These are phyloP conservation scores for Drosophila merina DNA, from an alignment of 2,888 invertebrate genomes.

Conservation along the genomic window DNA sequence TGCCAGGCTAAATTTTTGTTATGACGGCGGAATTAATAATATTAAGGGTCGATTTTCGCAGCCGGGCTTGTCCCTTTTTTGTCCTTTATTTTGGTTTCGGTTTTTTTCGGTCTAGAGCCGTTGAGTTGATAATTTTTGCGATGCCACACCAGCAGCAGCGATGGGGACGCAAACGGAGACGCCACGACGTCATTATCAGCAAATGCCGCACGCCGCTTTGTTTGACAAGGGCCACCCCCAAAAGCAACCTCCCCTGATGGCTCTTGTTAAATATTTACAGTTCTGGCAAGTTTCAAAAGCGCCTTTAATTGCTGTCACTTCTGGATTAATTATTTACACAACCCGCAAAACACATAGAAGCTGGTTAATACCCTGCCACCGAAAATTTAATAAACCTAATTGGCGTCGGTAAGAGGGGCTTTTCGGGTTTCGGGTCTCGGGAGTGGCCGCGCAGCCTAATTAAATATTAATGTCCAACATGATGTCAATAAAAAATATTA, in stretches of 20 bases:
- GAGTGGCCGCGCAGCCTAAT: not conserved
- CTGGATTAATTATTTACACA: slow-evolving; percentile 73
- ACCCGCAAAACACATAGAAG: slow-evolving; percentile 15
- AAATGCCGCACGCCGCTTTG: slow-evolving; percentile 59
- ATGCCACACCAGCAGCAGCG: slow-evolving; percentile 50
- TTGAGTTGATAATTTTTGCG: slow-evolving; percentile 75
- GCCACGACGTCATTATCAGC: slow-evolving; percentile 59
- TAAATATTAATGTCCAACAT: not conserved
- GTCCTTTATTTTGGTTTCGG: slow-evolving; percentile 3
- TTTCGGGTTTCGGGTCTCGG: not conserved
- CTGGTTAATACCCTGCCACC: slow-evolving; percentile 20
- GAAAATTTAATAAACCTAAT: slow-evolving; percentile 28
- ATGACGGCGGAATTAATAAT: slow-evolving; percentile 79
- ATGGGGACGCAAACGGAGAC: not conserved
- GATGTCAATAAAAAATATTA: not conserved
- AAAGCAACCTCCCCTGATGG: not conserved
- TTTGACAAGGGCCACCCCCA: slow-evolving; percentile 46
- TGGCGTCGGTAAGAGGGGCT: slow-evolving; percentile 14
- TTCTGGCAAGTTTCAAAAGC: slow-evolving; percentile 64
- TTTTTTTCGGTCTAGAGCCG: slow-evolving; percentile 27
- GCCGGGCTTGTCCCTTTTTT: slow-evolving; percentile 36
- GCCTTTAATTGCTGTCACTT: slow-evolving; percentile 78
- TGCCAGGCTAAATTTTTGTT: slow-evolving; percentile 65
- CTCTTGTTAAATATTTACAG: slow-evolving; percentile 75
- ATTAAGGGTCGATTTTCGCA: slow-evolving; percentile 72